Conservation (phyloP, 2,797 vertebrate species). For the Babyrousa celebensis region DNA sequence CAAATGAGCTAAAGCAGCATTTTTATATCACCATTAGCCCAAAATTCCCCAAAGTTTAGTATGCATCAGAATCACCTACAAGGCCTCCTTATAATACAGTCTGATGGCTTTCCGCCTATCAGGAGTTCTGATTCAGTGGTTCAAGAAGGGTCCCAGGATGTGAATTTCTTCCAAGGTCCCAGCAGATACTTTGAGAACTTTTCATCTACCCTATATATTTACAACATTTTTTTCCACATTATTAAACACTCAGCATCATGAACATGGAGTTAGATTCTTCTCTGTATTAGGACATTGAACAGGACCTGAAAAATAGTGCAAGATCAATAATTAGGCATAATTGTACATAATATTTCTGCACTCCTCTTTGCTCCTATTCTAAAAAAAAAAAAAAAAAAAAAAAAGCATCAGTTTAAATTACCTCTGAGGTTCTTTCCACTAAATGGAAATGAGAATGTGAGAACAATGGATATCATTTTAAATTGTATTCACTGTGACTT, state of each 20-base stretch:
- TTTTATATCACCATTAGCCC: background rate
- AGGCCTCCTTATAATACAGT: background rate
- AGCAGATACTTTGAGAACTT: background rate
- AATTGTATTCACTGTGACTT: constrained; percentile 35
- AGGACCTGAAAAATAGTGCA: background rate
- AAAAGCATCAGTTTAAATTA: background rate
- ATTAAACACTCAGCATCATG: background rate
- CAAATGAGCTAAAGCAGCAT: background rate
- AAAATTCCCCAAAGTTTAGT: background rate
- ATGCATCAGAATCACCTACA: background rate
- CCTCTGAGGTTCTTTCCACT: background rate
- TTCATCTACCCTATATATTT: background rate
- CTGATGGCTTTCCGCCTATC: background rate
- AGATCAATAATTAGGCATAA: background rate
- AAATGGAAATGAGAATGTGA: constrained; percentile 14
- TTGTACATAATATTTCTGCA: background rate
- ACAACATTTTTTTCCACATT: background rate
- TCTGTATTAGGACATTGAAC: background rate
- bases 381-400: background rate
- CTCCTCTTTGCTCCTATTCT: background rate
- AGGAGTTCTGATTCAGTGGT: background rate
- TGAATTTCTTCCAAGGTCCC: background rate
- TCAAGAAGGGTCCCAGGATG: background rate
- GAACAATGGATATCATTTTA: background rate
- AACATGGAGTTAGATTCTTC: background rate